Evolutionary conservation across 2,113 vertebrate genomes (phyloP).

Genomic region (Caretta caretta): DNA sequence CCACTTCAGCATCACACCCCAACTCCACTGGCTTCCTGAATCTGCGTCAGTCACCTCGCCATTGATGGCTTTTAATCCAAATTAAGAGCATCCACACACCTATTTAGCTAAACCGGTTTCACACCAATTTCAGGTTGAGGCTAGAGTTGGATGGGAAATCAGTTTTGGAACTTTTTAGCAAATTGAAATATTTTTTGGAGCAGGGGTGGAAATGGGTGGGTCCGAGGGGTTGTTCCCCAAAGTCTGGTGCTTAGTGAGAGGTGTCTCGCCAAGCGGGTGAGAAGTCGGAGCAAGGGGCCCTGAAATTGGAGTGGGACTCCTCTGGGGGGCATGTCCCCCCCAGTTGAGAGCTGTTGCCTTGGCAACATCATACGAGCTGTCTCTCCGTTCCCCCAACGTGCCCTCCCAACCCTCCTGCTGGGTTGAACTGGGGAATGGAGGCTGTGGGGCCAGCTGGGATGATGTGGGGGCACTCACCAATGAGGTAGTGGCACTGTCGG

Average conservation of each 20-base stretch:
- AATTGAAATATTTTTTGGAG: too few relatives aligned
- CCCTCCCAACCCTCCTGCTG: not conserved
- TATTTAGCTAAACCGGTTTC: not conserved
- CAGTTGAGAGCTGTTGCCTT: not conserved
- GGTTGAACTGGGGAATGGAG: not conserved
- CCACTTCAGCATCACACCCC: too few relatives aligned
- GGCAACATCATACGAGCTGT: too few relatives aligned
- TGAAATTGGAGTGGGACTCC: too few relatives aligned
- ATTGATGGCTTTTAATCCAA: not conserved
- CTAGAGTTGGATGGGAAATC: not conserved
- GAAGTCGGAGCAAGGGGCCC: too few relatives aligned
- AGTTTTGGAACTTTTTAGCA: not conserved
- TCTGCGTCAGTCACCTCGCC: not conserved
- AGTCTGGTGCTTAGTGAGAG: too few relatives aligned
- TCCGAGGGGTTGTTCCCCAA: too few relatives aligned
- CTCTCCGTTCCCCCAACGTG: too few relatives aligned
- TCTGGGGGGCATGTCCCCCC: too few relatives aligned
- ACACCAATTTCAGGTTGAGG: not conserved
- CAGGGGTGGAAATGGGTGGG: too few relatives aligned
- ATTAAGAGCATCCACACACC: not conserved
- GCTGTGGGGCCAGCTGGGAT: not conserved
- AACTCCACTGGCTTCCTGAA: too few relatives aligned
- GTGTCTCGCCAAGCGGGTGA: too few relatives aligned
- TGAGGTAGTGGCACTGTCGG: conserved; percentile 86
- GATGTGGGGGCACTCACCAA: conserved; percentile 76